Percentiles rank a stretch among this genome's conserved stretches.
These are phyloP conservation scores for Apocrypta bakeri DNA, from an alignment of 1,140 invertebrate genomes.

Conservation along the genomic window DNA sequence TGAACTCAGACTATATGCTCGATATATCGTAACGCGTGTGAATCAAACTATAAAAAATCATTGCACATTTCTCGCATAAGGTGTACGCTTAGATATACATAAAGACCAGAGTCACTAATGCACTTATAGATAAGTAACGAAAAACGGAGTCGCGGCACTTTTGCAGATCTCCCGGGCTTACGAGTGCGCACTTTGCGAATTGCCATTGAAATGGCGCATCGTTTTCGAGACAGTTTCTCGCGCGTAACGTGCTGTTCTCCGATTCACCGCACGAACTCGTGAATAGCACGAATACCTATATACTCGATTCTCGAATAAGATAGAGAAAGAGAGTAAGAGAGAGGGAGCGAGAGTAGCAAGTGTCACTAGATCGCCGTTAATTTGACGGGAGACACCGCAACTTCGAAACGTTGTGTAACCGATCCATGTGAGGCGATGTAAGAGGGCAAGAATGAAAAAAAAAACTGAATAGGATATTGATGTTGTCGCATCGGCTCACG, in stretches of 20 bases:
- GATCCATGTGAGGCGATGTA: not conserved
- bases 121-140: conserved; percentile 37
- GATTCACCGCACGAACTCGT: conserved; percentile 21
- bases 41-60: too few species aligned
- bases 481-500: not conserved
- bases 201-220: conserved; percentile 36
- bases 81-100: too few species aligned
- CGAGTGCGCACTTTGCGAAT: conserved; percentile 22
- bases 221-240: conserved; percentile 1
- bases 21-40: too few species aligned
- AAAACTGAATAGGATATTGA: not conserved
- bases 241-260: not conserved
- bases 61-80: too few species aligned
- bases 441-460: not conserved
- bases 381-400: conserved; percentile 29
- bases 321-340: not conserved
- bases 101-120: conserved; percentile 10
- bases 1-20: too few species aligned
- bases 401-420: not conserved
- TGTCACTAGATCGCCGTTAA: conserved; percentile 38
- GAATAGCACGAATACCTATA: not conserved
- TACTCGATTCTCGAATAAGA: not conserved
- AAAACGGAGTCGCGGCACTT: not conserved
- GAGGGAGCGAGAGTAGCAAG: conserved; percentile 16
- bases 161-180: not conserved